Conservation (phyloP, 2,113 vertebrate species). For the Atlantisia rogersi region DNA sequence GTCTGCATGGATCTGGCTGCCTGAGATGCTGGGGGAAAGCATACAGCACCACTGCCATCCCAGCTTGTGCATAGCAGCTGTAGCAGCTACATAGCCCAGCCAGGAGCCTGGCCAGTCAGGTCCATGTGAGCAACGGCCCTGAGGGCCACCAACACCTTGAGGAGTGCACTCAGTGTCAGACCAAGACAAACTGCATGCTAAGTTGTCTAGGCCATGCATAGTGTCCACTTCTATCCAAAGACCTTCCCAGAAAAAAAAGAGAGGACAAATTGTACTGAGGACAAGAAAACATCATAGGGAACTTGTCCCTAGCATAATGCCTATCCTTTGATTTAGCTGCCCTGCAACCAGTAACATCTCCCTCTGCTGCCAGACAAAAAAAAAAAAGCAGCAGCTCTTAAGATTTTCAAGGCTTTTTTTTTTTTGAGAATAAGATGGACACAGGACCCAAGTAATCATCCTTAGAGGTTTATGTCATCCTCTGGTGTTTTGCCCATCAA, state of each 20-base stretch:
- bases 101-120: background rate
- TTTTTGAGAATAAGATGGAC: constrained; percentile 47
- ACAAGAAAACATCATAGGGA: background rate
- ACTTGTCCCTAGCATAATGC: background rate
- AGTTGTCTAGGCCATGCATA: fast-evolving
- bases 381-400: constrained; percentile 27
- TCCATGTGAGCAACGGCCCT: background rate
- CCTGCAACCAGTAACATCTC: background rate
- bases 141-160: background rate
- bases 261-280: background rate
- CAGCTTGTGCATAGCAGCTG: fast-evolving
- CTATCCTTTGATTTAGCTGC: background rate
- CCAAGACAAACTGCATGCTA: background rate
- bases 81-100: background rate
- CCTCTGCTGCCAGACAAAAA: constrained; percentile 22
- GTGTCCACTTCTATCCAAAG: background rate
- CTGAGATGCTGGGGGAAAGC: background rate
- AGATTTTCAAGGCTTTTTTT: constrained; percentile 9
- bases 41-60: background rate
- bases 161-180: background rate
- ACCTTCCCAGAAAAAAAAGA: background rate
- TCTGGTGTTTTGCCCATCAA: constrained; percentile 75
- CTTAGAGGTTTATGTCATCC: constrained; percentile 67
- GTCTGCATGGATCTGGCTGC: background rate
- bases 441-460: constrained; percentile 58